Evolutionary conservation across 2,888 invertebrate genomes (phyloP), one percentile per base, ranked within the genome.

Genomic region (Ophion ellenae): DNA sequence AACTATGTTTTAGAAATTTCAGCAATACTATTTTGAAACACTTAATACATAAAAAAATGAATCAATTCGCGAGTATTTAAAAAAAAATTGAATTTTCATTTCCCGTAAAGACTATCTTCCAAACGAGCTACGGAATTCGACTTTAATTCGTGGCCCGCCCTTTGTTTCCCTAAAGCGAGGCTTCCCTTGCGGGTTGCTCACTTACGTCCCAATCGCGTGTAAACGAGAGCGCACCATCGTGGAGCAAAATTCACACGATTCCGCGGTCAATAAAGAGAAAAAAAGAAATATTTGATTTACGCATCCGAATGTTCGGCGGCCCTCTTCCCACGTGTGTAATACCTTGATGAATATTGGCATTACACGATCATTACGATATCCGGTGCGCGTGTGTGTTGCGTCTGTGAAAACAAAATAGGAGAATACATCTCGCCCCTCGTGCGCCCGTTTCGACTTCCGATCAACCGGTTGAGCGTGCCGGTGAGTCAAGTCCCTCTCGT

Each of bases 181-280:
- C 11, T 53, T 53, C 28, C 36, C 61, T 20, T n/a, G 45, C 4
- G 4, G 20, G 2, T 47, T n/a, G 36, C 63, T 71, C 20, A 24
- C 17, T 36, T 0, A 53, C 24, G 9, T 66, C 28, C 40, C 40
- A 14, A 67, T 53, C n/a, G 61, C 28, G n/a, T 71, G 32, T 24
- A 64, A 64, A 71, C 80, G 73, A 81, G 20, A 64, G 24, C 11
- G 28, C 11, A 45, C n/a, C 36, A 32, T 32, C 36, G 17, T 69
- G 40, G 47, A 79, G 78, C 78, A 59, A 70, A 80, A 73, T 85
- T 83, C 82, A 76, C 85, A 85, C 78, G 85, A 85, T 75, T 79
- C 57, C 14, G 61, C 47, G 73, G 64, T 57, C 69, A 71, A 77
- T 84, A 66, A 77, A 79, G 61, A 73, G 77, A 53, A 17, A 20